Evolutionary conservation across 2,797 vertebrate genomes (phyloP).

Genomic region (Lepus oiostolus): DNA sequence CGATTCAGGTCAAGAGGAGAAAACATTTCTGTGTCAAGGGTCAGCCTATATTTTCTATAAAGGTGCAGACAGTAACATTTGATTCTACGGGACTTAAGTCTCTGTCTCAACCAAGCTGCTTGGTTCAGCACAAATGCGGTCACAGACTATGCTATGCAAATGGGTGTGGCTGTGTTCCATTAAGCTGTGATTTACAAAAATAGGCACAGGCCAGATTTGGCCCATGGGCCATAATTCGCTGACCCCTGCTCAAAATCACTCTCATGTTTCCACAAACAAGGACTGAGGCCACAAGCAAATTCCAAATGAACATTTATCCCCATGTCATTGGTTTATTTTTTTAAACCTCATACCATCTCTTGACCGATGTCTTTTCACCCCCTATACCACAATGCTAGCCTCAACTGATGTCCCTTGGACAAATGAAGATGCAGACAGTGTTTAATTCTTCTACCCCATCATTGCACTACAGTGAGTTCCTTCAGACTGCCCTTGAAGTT

Average conservation of each 20-base stretch:
- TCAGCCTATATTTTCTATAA: neutral
- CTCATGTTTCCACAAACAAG: neutral
- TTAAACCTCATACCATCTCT: neutral
- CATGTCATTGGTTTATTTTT: neutral
- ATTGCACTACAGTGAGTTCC: neutral
- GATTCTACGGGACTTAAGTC: neutral
- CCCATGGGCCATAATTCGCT: neutral
- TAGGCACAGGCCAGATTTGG: neutral
- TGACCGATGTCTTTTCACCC: neutral
- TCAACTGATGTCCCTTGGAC: neutral
- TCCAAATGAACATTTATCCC: neutral
- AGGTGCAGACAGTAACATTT: neutral
- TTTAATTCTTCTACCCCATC: neutral
- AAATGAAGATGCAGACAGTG: neutral
- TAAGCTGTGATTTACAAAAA: neutral
- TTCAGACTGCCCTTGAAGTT: neutral
- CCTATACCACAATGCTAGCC: too few relatives aligned
- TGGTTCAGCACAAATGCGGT: neutral
- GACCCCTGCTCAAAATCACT: slow-evolving; percentile 50
- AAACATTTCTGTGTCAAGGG: neutral
- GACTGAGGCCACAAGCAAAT: slow-evolving; percentile 12
- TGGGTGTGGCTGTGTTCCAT: neutral
- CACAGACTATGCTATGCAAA: neutral
- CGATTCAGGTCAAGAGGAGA: slow-evolving; percentile 35
- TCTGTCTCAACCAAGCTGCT: neutral